phyloP scores from a whole-genome alignment of 1,140 invertebrate species.

The Drosophila equinoxialis region DNA sequence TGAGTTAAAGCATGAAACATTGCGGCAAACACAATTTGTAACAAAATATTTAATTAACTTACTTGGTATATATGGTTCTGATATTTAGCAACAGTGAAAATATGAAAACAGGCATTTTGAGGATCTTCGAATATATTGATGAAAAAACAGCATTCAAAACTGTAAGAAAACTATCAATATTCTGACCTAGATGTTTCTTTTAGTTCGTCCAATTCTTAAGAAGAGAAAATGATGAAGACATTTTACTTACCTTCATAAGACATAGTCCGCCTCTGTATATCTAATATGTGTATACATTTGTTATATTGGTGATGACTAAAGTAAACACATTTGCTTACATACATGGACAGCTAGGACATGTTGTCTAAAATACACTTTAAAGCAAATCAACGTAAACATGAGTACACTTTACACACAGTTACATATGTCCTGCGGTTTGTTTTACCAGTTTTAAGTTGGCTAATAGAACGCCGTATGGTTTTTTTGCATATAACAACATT shows the following conservation, averaged over 20 bases:
- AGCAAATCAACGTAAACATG: too few relatives aligned
- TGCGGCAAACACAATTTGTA: too few relatives aligned
- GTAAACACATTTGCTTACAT: constrained; percentile 1
- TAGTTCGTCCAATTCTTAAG: too few relatives aligned
- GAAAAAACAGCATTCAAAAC: too few relatives aligned
- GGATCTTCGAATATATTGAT: too few relatives aligned
- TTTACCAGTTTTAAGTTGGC: constrained; percentile 16
- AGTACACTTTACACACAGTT: neutral
- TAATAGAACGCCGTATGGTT: constrained; percentile 14
- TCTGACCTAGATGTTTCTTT: too few relatives aligned
- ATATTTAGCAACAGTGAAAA: too few relatives aligned
- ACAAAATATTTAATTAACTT: too few relatives aligned
- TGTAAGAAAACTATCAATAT: too few relatives aligned
- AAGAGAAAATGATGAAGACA: neutral
- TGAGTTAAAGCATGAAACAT: too few relatives aligned
- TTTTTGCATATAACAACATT: constrained; percentile 57
- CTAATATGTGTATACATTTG: neutral
- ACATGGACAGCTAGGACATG: neutral
- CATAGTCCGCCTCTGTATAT: neutral
- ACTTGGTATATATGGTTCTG: too few relatives aligned
- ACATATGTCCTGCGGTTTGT: neutral
- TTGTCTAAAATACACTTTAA: neutral
- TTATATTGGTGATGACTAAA: neutral
- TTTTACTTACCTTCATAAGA: neutral
- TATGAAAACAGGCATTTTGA: too few relatives aligned